These are phyloP conservation scores for Podilymbus podiceps DNA, from an alignment of 2,113 vertebrate species.

Conservation along the genomic window DNA sequence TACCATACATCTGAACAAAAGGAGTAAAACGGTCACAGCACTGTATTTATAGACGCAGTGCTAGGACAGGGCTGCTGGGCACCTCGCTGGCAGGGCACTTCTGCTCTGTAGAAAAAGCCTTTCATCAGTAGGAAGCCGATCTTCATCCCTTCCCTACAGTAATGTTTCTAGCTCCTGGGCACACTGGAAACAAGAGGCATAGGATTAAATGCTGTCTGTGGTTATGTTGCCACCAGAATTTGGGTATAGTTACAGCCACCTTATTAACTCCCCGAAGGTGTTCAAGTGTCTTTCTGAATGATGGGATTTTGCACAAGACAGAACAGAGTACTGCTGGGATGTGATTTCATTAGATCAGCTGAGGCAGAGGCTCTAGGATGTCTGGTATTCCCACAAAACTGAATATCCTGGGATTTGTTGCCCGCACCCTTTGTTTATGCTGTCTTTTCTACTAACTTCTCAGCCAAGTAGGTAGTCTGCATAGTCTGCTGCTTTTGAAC, in stretches of 20 bases:
- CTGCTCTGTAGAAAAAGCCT: background rate
- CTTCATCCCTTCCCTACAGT: background rate
- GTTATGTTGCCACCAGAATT: background rate
- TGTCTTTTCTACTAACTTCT: background rate
- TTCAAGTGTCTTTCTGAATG: background rate
- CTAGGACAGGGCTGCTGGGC: background rate
- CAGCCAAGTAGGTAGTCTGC: background rate
- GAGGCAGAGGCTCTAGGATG: background rate
- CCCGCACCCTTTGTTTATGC: background rate
- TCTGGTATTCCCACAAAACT: background rate
- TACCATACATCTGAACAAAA: background rate
- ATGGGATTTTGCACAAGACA: background rate
- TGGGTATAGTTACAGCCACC: background rate
- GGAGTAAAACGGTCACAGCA: background rate
- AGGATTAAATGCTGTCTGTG: background rate
- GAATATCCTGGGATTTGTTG: background rate
- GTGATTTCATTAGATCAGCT: background rate
- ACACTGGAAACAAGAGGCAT: background rate
- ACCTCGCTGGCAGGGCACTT: background rate
- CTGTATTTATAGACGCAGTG: background rate
- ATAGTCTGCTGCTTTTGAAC: background rate
- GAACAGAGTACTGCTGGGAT: background rate
- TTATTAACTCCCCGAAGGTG: background rate
- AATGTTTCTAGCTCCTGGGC: background rate
- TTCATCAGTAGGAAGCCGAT: background rate